Conservation (phyloP, 2,113 vertebrate genomes). For the Upupa epops region DNA sequence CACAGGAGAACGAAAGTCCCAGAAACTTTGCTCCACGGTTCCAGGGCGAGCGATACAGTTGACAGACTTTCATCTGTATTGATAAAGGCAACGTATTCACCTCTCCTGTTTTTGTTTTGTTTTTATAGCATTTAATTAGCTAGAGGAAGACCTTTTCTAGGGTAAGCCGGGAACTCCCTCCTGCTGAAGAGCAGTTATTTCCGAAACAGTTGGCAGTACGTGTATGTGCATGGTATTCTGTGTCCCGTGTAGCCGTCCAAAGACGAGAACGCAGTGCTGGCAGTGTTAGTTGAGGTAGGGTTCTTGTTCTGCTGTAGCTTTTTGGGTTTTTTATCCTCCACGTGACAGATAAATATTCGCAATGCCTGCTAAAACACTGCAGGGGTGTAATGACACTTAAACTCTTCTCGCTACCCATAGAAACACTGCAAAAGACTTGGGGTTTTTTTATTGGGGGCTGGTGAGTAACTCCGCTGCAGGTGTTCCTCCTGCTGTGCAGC, state of each 20-base stretch:
- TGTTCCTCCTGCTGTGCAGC: constrained; percentile 35
- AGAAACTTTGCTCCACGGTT: constrained; percentile 71
- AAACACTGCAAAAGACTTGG: background rate
- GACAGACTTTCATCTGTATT: constrained; percentile 6
- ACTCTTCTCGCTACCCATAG: background rate
- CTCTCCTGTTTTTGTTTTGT: background rate
- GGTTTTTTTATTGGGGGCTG: background rate
- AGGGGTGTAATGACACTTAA: background rate
- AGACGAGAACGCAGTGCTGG: background rate
- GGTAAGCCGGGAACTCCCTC: background rate
- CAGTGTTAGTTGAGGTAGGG: background rate
- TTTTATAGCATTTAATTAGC: background rate
- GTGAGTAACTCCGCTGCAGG: background rate
- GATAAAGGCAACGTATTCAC: background rate
- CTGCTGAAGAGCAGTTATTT: background rate
- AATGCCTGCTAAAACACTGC: constrained; percentile 26
- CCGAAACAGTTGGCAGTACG: background rate
- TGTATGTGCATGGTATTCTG: constrained; percentile 59
- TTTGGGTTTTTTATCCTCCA: background rate
- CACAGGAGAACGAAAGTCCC: constrained; percentile 82
- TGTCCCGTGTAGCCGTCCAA: constrained; percentile 32
- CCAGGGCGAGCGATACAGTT: constrained; percentile 75
- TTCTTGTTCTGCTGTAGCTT: constrained; percentile 4
- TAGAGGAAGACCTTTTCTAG: background rate
- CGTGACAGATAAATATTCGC: background rate